Evolutionary conservation across 2,113 vertebrate species (phyloP).

Genomic region (Romanogobio albipinnatus): DNA sequence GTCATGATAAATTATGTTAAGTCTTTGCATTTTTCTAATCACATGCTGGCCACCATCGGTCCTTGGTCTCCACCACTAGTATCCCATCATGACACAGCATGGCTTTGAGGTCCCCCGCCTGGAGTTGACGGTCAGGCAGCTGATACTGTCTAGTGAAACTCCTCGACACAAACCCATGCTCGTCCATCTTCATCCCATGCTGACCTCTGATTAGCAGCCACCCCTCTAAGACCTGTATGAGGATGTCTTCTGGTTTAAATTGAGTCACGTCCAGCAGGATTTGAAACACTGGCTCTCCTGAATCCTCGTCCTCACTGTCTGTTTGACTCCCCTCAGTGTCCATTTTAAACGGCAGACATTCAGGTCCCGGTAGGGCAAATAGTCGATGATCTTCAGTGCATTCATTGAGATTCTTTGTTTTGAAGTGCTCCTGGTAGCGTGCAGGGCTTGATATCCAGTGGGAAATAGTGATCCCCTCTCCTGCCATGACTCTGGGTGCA

Average conservation of each 20-base stretch:
- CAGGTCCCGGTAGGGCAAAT: slow-evolving; percentile 80
- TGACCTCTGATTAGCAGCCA: slow-evolving; percentile 84
- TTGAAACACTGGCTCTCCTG: slow-evolving; percentile 65
- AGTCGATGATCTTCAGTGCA: slow-evolving; percentile 76
- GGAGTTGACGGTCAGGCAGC: slow-evolving; percentile 71
- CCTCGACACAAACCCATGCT: slow-evolving; percentile 80
- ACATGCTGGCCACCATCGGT: slow-evolving; percentile 45
- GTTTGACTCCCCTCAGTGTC: not conserved
- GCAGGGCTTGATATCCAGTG: slow-evolving; percentile 79
- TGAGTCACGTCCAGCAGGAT: slow-evolving; percentile 83
- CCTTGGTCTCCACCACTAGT: slow-evolving; percentile 81
- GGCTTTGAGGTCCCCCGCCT: slow-evolving; percentile 76
- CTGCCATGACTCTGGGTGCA: slow-evolving; percentile 68
- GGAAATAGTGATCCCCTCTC: slow-evolving; percentile 73
- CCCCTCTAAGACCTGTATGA: slow-evolving; percentile 86
- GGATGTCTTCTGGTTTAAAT: slow-evolving; percentile 84
- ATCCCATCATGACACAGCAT: slow-evolving; percentile 84
- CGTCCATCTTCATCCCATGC: slow-evolving; percentile 80
- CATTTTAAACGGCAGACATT: slow-evolving; percentile 45
- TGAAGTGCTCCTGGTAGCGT: slow-evolving; percentile 77
- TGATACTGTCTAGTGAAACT: slow-evolving; percentile 83
- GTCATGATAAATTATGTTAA: not conserved
- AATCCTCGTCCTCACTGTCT: slow-evolving; percentile 37
- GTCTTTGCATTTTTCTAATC: slow-evolving; percentile 24
- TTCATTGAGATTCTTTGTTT: slow-evolving; percentile 67